A percentile compares a stretch with the other conserved stretches of the same genome.
phyloP scores from a whole-genome alignment of 2,888 invertebrate genomes.

The Timema cristinae region DNA sequence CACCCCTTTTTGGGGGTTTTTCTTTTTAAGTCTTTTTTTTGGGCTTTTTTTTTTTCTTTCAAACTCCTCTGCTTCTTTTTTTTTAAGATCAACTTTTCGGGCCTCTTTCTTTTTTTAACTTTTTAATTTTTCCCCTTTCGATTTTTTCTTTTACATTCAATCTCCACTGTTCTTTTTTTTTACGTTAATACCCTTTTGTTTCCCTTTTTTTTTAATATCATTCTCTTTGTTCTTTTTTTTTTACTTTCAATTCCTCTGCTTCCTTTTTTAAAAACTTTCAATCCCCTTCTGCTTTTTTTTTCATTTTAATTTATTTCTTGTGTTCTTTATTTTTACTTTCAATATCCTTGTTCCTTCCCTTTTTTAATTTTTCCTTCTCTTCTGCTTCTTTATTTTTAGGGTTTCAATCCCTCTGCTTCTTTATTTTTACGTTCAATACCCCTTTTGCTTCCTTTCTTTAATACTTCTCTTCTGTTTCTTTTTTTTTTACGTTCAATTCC shows the following conservation, averaged over 20 bases:
- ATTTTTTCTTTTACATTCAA: slow-evolving; percentile 20
- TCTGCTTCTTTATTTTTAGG: too few relatives aligned
- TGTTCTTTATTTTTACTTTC: background rate
- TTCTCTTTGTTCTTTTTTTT: slow-evolving; percentile 32
- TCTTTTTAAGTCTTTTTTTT: slow-evolving; percentile 30
- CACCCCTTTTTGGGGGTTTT: slow-evolving; percentile 30
- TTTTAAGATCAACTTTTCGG: slow-evolving; percentile 27
- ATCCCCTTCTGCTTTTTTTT: slow-evolving; percentile 21
- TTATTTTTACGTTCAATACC: background rate
- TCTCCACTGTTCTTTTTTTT: slow-evolving; percentile 13
- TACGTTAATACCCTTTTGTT: slow-evolving; percentile 22
- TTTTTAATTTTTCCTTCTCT: too few relatives aligned
- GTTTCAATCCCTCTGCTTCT: background rate
- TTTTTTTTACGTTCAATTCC: too few relatives aligned
- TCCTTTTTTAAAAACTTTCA: slow-evolving; percentile 30
- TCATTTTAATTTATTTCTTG: slow-evolving; percentile 13
- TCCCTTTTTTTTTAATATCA: slow-evolving; percentile 31
- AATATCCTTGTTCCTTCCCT: background rate
- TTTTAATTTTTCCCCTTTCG: slow-evolving; percentile 28
- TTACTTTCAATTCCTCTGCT: slow-evolving; percentile 32
- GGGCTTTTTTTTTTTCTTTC: slow-evolving; percentile 26
- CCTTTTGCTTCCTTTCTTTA: too few relatives aligned
- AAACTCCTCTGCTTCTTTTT: slow-evolving; percentile 32
- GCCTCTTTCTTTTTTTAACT: slow-evolving; percentile 28
- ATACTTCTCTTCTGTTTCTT: too few relatives aligned